Conservation (phyloP, 2,797 vertebrate species). For the Petrocephalus schoutedeni region DNA sequence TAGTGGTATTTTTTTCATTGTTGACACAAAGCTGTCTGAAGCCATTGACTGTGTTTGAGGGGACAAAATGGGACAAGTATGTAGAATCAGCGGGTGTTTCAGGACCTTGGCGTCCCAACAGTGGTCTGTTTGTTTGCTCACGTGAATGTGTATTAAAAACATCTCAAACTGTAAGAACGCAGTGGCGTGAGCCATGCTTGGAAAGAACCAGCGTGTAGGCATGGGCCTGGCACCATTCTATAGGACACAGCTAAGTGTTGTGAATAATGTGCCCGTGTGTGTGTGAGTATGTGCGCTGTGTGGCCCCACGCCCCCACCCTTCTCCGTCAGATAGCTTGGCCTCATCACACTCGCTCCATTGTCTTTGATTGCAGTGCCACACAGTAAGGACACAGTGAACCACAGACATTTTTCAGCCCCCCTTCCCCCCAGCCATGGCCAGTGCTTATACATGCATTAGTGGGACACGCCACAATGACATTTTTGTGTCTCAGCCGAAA, state of each 20-base stretch:
- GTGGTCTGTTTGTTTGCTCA: neutral
- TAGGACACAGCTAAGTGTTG: neutral
- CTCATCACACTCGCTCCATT: constrained; percentile 64
- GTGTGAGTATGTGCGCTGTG: neutral
- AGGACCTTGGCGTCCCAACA: neutral
- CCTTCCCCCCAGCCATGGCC: neutral
- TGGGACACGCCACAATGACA: neutral
- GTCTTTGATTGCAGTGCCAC: constrained; percentile 60
- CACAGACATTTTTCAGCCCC: neutral
- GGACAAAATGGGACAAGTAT: neutral
- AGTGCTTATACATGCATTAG: neutral
- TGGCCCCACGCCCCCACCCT: neutral
- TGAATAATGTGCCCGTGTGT: neutral
- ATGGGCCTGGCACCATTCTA: neutral
- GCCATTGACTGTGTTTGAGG: neutral
- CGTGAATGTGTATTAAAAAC: neutral
- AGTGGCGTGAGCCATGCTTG: neutral
- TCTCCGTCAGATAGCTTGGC: constrained; percentile 9
- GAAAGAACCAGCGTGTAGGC: neutral
- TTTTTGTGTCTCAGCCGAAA: neutral
- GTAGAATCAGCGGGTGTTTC: neutral
- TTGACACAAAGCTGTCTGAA: neutral
- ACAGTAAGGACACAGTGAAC: constrained; percentile 17
- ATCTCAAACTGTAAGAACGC: neutral
- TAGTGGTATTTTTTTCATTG: neutral